phyloP scores from a whole-genome alignment of 2,888 invertebrate species.

The Panopea generosa region DNA sequence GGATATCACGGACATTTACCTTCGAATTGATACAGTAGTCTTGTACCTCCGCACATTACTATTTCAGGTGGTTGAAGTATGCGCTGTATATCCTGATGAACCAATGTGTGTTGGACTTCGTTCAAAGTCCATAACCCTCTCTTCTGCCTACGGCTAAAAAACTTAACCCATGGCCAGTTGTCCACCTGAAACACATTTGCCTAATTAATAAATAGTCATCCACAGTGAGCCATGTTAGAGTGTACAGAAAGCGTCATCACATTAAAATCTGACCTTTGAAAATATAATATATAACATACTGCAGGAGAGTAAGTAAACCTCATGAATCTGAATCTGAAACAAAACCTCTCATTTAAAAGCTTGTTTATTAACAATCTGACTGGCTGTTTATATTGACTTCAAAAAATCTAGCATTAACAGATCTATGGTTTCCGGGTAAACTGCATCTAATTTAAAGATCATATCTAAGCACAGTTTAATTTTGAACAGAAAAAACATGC shows the following conservation, averaged over 20 bases:
- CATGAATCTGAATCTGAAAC: slow-evolving; percentile 11
- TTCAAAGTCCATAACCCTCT: slow-evolving; percentile 17
- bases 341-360: slow-evolving; percentile 2
- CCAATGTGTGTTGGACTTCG: slow-evolving; percentile 25
- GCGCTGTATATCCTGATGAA: slow-evolving; percentile 4
- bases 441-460: slow-evolving; percentile 11
- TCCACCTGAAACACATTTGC: slow-evolving; percentile 17
- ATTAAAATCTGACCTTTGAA: too few relatives aligned
- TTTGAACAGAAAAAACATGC: not conserved
- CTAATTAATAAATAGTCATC: slow-evolving; percentile 2
- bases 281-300: too few relatives aligned
- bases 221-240: slow-evolving; percentile 10
- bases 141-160: slow-evolving; percentile 18
- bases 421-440: slow-evolving; percentile 8
- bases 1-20: not conserved
- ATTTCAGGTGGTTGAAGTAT: slow-evolving; percentile 27
- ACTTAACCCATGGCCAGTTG: slow-evolving; percentile 29
- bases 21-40: slow-evolving; percentile 32
- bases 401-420: slow-evolving; percentile 9
- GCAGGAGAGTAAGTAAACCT: slow-evolving; percentile 12
- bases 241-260: too few relatives aligned
- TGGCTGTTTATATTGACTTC: not conserved
- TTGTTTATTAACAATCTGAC: too few relatives aligned
- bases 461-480: slow-evolving; percentile 5
- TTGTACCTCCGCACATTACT: slow-evolving; percentile 21